phyloP scores from a whole-genome alignment of 2,797 vertebrate genomes.

The Amphiprion clarkii region DNA sequence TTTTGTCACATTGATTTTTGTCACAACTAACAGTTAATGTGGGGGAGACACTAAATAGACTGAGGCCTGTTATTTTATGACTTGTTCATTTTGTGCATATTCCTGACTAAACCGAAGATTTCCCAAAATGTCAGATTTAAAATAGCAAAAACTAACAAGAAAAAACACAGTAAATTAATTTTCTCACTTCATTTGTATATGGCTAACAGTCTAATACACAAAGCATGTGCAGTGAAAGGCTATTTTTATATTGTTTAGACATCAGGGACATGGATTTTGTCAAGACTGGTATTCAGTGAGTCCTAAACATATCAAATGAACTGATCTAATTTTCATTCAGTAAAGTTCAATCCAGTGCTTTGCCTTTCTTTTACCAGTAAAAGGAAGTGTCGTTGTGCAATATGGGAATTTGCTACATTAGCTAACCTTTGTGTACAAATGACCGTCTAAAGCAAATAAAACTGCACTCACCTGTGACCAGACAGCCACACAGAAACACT shows the following conservation, averaged over 20 bases:
- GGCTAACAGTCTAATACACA: no score
- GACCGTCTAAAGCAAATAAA: background rate
- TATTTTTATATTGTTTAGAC: background rate
- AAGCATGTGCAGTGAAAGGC: no score
- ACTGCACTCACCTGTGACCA: conserved; percentile 57
- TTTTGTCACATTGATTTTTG: no score
- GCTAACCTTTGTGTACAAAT: background rate
- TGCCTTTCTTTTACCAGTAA: background rate
- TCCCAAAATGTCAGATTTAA: no score
- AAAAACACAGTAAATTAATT: no score
- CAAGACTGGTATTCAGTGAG: background rate
- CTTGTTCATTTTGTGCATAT: background rate
- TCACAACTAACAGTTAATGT: background rate
- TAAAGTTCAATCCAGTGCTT: no score
- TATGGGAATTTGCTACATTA: background rate
- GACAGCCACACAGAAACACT: background rate
- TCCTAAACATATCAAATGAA: background rate
- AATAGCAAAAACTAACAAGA: no score
- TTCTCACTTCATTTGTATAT: no score
- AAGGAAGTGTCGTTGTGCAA: no score
- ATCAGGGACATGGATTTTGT: no score
- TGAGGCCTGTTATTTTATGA: background rate
- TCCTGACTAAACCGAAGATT: background rate
- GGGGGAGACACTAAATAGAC: background rate
- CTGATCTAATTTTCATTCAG: background rate